These are phyloP conservation scores for Onychostruthus taczanowskii DNA, from an alignment of 2,113 vertebrate species.

Conservation along the genomic window DNA sequence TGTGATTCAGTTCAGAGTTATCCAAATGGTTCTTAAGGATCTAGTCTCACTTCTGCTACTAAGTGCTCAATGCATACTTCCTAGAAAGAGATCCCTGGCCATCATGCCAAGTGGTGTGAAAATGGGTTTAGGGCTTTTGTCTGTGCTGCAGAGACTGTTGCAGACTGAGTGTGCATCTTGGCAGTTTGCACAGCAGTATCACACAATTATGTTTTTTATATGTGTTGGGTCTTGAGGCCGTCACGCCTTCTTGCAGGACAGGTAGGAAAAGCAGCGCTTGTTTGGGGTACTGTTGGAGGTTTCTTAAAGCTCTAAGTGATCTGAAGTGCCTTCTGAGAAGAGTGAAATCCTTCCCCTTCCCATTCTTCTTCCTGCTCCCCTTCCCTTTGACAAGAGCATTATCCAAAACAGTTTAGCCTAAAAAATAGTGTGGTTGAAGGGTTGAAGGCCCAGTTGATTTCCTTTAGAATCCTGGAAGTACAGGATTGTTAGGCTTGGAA, in stretches of 20 bases:
- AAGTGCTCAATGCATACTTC: background rate
- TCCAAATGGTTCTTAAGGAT: background rate
- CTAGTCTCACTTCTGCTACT: background rate
- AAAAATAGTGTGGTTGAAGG: background rate
- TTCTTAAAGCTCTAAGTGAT: background rate
- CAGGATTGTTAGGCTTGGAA: background rate
- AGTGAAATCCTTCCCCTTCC: background rate
- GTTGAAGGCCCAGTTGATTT: background rate
- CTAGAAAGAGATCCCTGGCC: background rate
- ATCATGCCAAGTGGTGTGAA: background rate
- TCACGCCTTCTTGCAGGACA: background rate
- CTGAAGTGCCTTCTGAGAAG: background rate
- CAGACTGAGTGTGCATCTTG: background rate
- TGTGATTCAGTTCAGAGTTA: background rate
- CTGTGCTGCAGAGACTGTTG: background rate
- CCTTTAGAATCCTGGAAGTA: background rate
- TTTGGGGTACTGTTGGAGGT: background rate
- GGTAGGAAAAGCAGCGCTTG: accelerated
- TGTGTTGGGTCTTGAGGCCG: background rate
- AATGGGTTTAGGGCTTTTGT: background rate
- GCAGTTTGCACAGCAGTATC: background rate
- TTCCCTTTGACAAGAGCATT: background rate
- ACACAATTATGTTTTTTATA: accelerated
- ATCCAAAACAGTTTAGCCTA: background rate
- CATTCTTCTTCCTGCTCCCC: background rate